phyloP scores from a whole-genome alignment of 1,140 invertebrate species.

The Hycleus phaleratus region DNA sequence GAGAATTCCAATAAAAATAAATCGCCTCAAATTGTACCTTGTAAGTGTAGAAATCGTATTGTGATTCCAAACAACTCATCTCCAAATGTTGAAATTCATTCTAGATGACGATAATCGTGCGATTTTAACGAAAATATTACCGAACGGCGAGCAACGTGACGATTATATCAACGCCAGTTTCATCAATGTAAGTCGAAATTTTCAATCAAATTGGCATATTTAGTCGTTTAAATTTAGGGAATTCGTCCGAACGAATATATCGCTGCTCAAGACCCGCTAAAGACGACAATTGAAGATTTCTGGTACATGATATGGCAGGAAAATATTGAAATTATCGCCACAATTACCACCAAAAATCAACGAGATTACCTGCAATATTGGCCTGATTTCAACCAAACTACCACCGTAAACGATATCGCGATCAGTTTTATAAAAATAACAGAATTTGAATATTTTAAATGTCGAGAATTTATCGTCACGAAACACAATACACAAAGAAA shows the following conservation, averaged over 20 bases:
- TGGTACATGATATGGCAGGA: conserved; percentile 73
- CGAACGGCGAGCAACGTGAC: too few relatives aligned
- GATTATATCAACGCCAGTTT: conserved; percentile 23
- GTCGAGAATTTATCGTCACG: conserved; percentile 37
- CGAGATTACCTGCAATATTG: conserved; percentile 49
- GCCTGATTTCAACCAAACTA: conserved; percentile 40
- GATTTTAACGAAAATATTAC: too few relatives aligned
- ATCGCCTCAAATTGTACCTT: too few relatives aligned
- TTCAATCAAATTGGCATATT: not conserved
- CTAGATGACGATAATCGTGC: too few relatives aligned
- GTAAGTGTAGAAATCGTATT: too few relatives aligned
- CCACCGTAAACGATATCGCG: too few relatives aligned
- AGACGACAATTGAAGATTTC: conserved; percentile 63
- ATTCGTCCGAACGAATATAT: conserved; percentile 62
- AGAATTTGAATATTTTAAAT: conserved; percentile 39
- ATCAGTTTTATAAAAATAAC: conserved; percentile 27
- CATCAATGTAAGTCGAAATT: conserved; percentile 12
- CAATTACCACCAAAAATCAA: conserved; percentile 42
- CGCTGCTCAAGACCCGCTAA: conserved; percentile 68
- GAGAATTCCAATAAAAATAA: too few relatives aligned
- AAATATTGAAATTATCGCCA: conserved; percentile 61
- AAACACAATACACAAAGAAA: too few relatives aligned
- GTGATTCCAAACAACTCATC: too few relatives aligned
- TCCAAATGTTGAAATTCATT: too few relatives aligned
- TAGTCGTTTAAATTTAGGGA: conserved; percentile 40